Percentiles rank a stretch among this genome's conserved stretches.
These are phyloP conservation scores for Sipunculus nudus DNA, from an alignment of 2,888 invertebrate species.

Conservation along the genomic window DNA sequence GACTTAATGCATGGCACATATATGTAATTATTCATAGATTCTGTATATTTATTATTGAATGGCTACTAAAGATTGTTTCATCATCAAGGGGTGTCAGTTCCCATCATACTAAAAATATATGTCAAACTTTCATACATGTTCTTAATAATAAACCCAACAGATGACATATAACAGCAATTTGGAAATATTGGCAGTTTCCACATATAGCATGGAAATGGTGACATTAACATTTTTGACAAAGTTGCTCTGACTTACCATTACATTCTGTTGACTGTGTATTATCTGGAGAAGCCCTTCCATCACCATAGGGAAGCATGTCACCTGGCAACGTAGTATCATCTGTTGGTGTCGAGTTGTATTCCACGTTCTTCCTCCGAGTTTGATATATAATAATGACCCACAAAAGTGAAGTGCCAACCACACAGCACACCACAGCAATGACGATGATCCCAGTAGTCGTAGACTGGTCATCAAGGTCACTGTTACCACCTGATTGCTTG, in stretches of 20 bases:
- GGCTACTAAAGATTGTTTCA: too few relatives aligned
- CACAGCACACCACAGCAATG: constrained; percentile 88
- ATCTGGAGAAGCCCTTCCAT: too few relatives aligned
- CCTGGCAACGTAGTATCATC: constrained; percentile 47
- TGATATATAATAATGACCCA: constrained; percentile 93
- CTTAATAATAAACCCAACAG: too few relatives aligned
- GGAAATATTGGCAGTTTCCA: background rate
- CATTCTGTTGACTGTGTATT: too few relatives aligned
- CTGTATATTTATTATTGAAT: background rate
- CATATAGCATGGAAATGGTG: background rate
- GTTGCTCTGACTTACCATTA: constrained; percentile 13
- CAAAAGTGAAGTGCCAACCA: constrained; percentile 87
- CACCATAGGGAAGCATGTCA: too few relatives aligned
- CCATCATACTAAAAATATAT: too few relatives aligned
- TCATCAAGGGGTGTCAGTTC: too few relatives aligned
- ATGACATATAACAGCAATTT: background rate
- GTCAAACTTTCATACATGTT: too few relatives aligned
- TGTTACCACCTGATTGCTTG: constrained; percentile 30
- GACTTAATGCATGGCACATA: background rate
- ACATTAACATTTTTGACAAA: background rate
- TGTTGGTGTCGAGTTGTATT: constrained; percentile 62
- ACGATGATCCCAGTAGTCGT: constrained; percentile 88
- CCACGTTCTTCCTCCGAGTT: constrained; percentile 73
- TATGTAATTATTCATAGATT: background rate
- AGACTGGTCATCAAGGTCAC: constrained; percentile 71